Conservation (phyloP, 2,113 vertebrate species). For the Epinephelus lanceolatus region DNA sequence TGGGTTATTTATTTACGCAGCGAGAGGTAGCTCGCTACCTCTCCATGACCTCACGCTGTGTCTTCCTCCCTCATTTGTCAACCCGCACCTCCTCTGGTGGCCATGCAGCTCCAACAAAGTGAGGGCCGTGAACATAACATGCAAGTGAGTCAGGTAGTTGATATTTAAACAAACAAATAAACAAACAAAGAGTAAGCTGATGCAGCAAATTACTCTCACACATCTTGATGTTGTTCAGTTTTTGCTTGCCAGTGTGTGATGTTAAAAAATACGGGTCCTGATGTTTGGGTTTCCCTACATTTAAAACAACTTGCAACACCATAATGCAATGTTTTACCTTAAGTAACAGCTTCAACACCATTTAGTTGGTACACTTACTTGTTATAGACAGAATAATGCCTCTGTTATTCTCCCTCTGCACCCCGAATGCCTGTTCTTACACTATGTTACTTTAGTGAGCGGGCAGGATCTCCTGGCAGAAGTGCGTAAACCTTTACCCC, state of each 20-base stretch:
- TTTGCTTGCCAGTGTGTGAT: slow-evolving; percentile 26
- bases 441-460: too few relatives aligned
- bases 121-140: slow-evolving; percentile 47
- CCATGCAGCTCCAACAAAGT: slow-evolving; percentile 44
- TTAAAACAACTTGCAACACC: slow-evolving; percentile 8
- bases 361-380: too few relatives aligned
- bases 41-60: slow-evolving; percentile 81
- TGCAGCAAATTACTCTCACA: slow-evolving; percentile 39
- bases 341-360: too few relatives aligned
- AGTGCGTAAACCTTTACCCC: too few relatives aligned
- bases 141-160: slow-evolving; percentile 31
- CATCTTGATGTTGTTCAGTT: slow-evolving; percentile 36
- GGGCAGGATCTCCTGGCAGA: too few relatives aligned
- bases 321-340: too few relatives aligned
- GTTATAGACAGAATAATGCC: too few relatives aligned
- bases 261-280: slow-evolving; percentile 38
- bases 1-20: slow-evolving; percentile 86
- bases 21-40: slow-evolving; percentile 75
- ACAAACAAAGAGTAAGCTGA: slow-evolving; percentile 63
- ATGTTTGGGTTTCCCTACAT: slow-evolving; percentile 31
- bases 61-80: slow-evolving; percentile 80
- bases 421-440: too few relatives aligned
- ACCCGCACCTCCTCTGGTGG: slow-evolving; percentile 68
- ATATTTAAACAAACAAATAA: slow-evolving; percentile 31
- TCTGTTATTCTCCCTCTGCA: too few relatives aligned